Conservation (phyloP, 2,113 vertebrate genomes). For the Dromiciops gliroides region DNA sequence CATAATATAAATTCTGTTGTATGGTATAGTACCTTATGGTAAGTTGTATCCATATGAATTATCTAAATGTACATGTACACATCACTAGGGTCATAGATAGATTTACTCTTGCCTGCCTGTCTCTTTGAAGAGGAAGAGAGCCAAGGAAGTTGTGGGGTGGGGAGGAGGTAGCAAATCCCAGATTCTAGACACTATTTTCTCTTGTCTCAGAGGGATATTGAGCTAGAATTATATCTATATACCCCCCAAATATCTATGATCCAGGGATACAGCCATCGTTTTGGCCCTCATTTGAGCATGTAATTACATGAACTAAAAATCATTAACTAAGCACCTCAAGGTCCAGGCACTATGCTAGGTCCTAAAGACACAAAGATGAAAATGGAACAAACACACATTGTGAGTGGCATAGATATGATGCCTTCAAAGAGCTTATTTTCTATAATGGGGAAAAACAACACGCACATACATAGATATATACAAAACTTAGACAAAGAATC, state of each 20-base stretch:
- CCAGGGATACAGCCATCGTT: not conserved
- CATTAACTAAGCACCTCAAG: no score
- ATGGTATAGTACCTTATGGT: not conserved
- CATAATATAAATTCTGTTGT: not conserved
- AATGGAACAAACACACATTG: not conserved
- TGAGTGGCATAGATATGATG: no score
- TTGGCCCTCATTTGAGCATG: not conserved
- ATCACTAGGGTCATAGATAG: not conserved
- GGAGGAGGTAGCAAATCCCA: not conserved
- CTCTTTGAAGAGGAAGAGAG: not conserved
- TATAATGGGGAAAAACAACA: no score
- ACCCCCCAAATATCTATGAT: not conserved
- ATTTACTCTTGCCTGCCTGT: not conserved
- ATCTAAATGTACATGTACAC: not conserved
- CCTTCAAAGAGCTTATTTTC: no score
- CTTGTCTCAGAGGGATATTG: not conserved
- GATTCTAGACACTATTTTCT: not conserved
- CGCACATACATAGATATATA: no score
- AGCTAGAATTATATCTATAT: not conserved
- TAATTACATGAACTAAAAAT: conserved; percentile 23
- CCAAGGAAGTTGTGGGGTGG: not conserved
- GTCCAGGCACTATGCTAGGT: no score
- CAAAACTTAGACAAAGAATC: no score
- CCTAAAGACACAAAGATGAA: not conserved
- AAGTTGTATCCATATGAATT: not conserved